Conservation (phyloP, 2,888 invertebrate genomes). For the Brenthis daphne region DNA sequence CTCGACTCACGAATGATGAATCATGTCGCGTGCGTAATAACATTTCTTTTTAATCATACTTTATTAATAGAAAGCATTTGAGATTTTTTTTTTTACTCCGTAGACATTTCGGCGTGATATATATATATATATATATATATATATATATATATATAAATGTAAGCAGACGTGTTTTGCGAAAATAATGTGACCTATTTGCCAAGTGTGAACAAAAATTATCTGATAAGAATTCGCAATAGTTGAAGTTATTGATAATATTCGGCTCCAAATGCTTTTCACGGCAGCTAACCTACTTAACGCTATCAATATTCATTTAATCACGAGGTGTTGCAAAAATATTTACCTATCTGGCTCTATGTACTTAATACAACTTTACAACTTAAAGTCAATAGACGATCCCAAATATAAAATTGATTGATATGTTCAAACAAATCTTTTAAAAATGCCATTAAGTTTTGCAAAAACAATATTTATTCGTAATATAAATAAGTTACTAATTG, state of each 20-base stretch:
- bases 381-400: slow-evolving; percentile 7
- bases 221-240: slow-evolving; percentile 76
- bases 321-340: slow-evolving; percentile 64
- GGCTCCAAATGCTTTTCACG: slow-evolving; percentile 65
- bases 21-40: slow-evolving; percentile 66
- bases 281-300: slow-evolving; percentile 75
- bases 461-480: background rate
- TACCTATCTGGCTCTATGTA: slow-evolving; percentile 45
- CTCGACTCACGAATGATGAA: slow-evolving; percentile 65
- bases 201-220: slow-evolving; percentile 58
- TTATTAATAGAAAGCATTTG: slow-evolving; percentile 55
- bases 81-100: slow-evolving; percentile 52
- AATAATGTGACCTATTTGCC: slow-evolving; percentile 70
- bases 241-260: slow-evolving; percentile 77
- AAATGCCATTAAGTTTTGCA: background rate
- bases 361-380: slow-evolving; percentile 22
- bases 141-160: slow-evolving; percentile 38
- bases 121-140: background rate
- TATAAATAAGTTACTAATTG: slow-evolving; percentile 6
- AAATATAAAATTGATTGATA: slow-evolving; percentile 19
- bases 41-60: slow-evolving; percentile 59
- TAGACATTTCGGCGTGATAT: slow-evolving; percentile 60
- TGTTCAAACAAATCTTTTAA: slow-evolving; percentile 1
- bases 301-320: slow-evolving; percentile 76
- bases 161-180: slow-evolving; percentile 52